Conservation (phyloP, 2,113 vertebrate species). For the Forbesichthys papilliferus region DNA sequence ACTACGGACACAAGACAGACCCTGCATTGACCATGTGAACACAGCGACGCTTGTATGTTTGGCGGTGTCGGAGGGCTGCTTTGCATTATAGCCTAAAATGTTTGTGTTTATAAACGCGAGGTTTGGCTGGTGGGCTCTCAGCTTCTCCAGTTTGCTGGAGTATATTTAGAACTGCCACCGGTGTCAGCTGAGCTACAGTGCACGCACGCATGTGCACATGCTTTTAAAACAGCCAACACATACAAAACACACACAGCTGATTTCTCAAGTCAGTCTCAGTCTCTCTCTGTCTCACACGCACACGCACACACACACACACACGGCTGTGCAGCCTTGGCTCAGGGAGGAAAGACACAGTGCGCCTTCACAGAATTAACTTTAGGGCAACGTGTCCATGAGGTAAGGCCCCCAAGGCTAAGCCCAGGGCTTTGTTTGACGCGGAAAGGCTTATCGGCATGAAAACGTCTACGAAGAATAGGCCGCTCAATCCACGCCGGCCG, state of each 20-base stretch:
- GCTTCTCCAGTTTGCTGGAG: conserved; percentile 63
- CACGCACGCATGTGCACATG: conserved; percentile 6
- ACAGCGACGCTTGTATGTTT: neutral
- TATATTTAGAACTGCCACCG: conserved; percentile 53
- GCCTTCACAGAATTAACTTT: neutral
- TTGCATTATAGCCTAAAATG: conserved; percentile 38
- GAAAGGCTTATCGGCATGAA: neutral
- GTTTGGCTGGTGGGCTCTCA: conserved; percentile 32
- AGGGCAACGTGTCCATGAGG: neutral
- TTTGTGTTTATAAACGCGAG: conserved; percentile 38
- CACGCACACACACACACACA: neutral
- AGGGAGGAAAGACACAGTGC: neutral
- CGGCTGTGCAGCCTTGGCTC: neutral
- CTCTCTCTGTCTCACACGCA: neutral
- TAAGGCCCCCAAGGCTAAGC: neutral
- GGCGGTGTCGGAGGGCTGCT: neutral
- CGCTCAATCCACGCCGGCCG: neutral
- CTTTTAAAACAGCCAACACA: neutral
- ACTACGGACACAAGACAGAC: no score
- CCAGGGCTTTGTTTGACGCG: neutral
- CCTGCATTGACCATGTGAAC: neutral
- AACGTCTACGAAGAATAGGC: neutral
- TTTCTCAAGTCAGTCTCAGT: neutral
- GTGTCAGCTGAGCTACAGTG: conserved; percentile 57
- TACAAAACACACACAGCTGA: neutral